Conservation (phyloP, 2,888 invertebrate genomes). For the Marronus borbonicus region DNA sequence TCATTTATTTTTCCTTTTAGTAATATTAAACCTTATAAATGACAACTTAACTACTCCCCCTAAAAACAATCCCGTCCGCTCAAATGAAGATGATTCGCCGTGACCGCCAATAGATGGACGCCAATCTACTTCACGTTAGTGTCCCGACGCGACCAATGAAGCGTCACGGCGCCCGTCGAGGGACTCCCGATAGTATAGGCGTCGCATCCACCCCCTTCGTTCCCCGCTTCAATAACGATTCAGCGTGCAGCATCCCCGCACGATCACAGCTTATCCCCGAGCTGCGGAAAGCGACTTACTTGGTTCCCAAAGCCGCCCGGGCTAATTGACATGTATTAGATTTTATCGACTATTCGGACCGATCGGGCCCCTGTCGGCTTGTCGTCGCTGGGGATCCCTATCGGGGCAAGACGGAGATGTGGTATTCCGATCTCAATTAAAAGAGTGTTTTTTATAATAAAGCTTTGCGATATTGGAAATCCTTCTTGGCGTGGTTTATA, state of each 20-base stretch:
- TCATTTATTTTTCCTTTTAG: neutral
- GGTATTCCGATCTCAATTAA: too few relatives aligned
- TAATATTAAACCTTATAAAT: neutral
- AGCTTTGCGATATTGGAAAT: too few relatives aligned
- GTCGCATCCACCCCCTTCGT: neutral
- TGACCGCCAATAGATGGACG: slow-evolving; percentile 60
- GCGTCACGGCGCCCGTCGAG: slow-evolving; percentile 59
- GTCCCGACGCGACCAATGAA: slow-evolving; percentile 62
- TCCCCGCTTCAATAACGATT: neutral
- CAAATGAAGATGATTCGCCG: slow-evolving; percentile 57
- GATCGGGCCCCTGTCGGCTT: slow-evolving; percentile 2
- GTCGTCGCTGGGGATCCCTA: too few relatives aligned
- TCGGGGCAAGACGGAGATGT: too few relatives aligned
- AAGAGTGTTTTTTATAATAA: too few relatives aligned
- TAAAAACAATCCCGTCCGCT: too few relatives aligned
- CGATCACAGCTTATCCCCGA: too few relatives aligned
- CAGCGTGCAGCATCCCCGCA: neutral
- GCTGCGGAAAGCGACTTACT: too few relatives aligned
- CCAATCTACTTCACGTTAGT: slow-evolving; percentile 63
- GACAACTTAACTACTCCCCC: too few relatives aligned
- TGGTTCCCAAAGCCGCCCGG: slow-evolving; percentile 46
- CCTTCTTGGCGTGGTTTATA: too few relatives aligned
- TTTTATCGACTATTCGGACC: slow-evolving; percentile 48
- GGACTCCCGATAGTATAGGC: slow-evolving; percentile 55
- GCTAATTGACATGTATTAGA: slow-evolving; percentile 60